Base-by-base conservation (phyloP, 1,140 invertebrate genomes). In the Aphidius ervi region DNA sequence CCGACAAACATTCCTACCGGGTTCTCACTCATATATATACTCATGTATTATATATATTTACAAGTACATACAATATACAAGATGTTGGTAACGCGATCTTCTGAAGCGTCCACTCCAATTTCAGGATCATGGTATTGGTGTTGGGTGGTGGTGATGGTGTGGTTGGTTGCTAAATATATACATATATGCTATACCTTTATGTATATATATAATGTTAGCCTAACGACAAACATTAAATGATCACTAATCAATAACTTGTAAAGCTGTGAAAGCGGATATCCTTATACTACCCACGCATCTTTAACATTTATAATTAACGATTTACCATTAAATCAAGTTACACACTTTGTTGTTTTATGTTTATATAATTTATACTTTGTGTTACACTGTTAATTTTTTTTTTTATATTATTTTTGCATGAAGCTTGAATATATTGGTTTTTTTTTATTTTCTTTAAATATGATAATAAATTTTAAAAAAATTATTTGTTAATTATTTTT, bases 1-100 rank as follows among this genome's bases (percentile, higher is more conserved):
- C 63, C 66, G 50, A 63, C 49, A 69, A 60, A 68, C 65, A 62
- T 68, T 66, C 46, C 61, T 56, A 63, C 62, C 63, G 63, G 52
- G 40, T 37, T 54, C 57, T 50, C 46, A 37, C 31, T 16, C 20
- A 42, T 9, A 31, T 31, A 31, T 31, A 31, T 31, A 31, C 23
- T 31, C 23, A 31, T 31, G 23, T 31, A 31, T 31, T 31, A 31
- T 31, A 31, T 31, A 31, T 31, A 16, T 16, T 16, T 16, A 16
- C 16, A 16, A 16, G 16, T 16, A 16, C 16, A 16, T 16, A 16
- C 16, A 16, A 16, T 16, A 16, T 16, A 16, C 16, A 16, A 31
- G 23, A 31, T 31, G 16, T 52, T 10, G 31, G 47, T 49, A 49
- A 46, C 40, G 42, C 58, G 42, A 55, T 31, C 50, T 16, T 60